Evolutionary conservation across 2,113 vertebrate species (phyloP), one percentile per base, ranked within the genome.

Genomic region (Nestor notabilis): DNA sequence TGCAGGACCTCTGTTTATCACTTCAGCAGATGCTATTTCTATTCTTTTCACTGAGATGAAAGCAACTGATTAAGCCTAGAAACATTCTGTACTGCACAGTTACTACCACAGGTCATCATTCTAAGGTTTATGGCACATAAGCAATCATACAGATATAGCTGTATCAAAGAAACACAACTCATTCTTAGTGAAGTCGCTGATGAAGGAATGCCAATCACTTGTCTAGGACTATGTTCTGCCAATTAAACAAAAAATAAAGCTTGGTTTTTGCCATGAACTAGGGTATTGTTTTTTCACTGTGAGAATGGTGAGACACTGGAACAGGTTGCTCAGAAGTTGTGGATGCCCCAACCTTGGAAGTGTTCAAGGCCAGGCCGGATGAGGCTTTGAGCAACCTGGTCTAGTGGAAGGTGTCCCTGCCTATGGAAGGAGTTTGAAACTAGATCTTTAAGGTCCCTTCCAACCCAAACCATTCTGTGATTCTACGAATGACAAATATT

Each of bases 21-120:
- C 87, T 84, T 72, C 77, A 92, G 80, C 80, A 93, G 80, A 87
- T 82, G 72, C 65, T 82, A 64, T 69, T 84, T 87, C 76, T 78
- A 27, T 78, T 82, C 80, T 68, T 41, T 86, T 71, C 60, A 81
- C 28, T 7, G 56, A 89, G 43, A 86, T 84, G 86, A 70, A 83
- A 90, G 80, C 0, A 0, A 58, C 21, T 60, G 77, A 92, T 87
- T 69, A 95, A 72, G 56, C 65, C 47, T 33, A 37, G 69, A 79
- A 69, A 83, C 78, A 83, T 85, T 82, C 47, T 83, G 93, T 83
- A 79, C 64, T 28, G 25, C 56, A 52, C 63, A 70, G 87, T 75
- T 89, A 82, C 52, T 72, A 56, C 20, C 65, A 52, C 41, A 52
- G 74, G 81, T 63, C 0, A 0, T 52, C 4, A 1, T 39, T 83